Evolutionary conservation across 2,797 vertebrate genomes (phyloP), one percentile per base, ranked within the genome.

Genomic region (Nothura maculosa): DNA sequence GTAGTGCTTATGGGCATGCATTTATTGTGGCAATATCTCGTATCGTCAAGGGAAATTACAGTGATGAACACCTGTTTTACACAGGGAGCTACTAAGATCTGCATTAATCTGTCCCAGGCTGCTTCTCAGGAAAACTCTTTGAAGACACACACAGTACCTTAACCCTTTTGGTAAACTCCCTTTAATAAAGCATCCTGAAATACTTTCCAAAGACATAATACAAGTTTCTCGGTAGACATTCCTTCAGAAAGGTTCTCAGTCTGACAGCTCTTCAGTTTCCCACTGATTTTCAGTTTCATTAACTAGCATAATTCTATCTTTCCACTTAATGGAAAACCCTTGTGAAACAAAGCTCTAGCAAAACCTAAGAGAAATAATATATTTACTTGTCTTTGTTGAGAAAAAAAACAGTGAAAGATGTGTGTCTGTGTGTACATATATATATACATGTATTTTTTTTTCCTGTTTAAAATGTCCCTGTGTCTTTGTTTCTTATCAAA

Each of bases 31-130:
- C 8, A 96, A 95, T 94, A 90, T 83, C 82, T 48, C 1, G 0
- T 22, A 73, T 72, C 72, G 48, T 54, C 94, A 73, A 83, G 94
- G 93, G 94, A 94, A 96, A 95, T 96, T 89, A 96, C 32, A 81
- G 69, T 73, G 87, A 85, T 89, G 82, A 95, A 95, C 96, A 96
- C 94, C 96, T 96, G 94, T 76, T 90, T 93, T 83, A 85, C 40
- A 78, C 0, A 54, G 93, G 77, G 73, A 96, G 43, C 32, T 55
- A 74, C 52, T 89, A 81, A 74, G 74, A 69, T 30, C 55, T 32
- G 47, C 52, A 19, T 85, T 94, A 91, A 94, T 94, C 18, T 64
- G 43, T 87, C 93, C 84, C 90, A 85, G 48, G 90, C 61, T 87
- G 69, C 66, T 61, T 87, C 61, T 60, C 19, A 38, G 45, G 28